Percentiles rank a stretch among this genome's conserved stretches.
Evolutionary conservation across 2,888 invertebrate genomes (phyloP).

Genomic region (Thymelicus lineola): DNA sequence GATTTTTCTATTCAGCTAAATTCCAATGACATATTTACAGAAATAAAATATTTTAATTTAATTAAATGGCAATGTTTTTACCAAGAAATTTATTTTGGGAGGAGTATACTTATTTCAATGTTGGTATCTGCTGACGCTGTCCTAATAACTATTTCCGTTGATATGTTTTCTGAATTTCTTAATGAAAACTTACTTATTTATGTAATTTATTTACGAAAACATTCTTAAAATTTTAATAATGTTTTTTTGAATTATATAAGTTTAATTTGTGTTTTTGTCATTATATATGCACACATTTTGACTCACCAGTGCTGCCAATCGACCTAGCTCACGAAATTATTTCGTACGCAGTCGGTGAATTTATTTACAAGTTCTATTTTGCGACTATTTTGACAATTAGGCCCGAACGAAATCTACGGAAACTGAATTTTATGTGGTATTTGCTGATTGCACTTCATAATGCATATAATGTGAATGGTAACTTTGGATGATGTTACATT

Average conservation of each 20-base stretch:
- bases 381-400: slow-evolving; percentile 78
- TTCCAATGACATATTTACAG: too few species aligned
- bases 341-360: slow-evolving; percentile 83
- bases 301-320: slow-evolving; percentile 67
- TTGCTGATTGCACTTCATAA: slow-evolving; percentile 13
- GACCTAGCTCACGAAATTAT: slow-evolving; percentile 63
- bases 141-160: slow-evolving; percentile 62
- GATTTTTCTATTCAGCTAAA: too few species aligned
- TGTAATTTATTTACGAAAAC: background rate
- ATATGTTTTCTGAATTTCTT: slow-evolving; percentile 45
- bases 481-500: slow-evolving; percentile 62
- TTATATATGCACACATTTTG: slow-evolving; percentile 26
- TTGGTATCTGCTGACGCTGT: slow-evolving; percentile 82
- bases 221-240: background rate
- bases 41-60: too few species aligned
- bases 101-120: slow-evolving; percentile 40
- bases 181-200: slow-evolving; percentile 19
- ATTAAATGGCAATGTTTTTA: slow-evolving; percentile 53
- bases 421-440: slow-evolving; percentile 20
- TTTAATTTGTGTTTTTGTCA: background rate
- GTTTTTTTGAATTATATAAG: background rate
- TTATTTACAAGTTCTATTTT: slow-evolving; percentile 81
- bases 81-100: slow-evolving; percentile 6
- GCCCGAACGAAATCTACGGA: slow-evolving; percentile 52
- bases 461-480: slow-evolving; percentile 45